Evolutionary conservation across 2,113 vertebrate species (phyloP).

Genomic region (Myxocyprinus asiaticus): DNA sequence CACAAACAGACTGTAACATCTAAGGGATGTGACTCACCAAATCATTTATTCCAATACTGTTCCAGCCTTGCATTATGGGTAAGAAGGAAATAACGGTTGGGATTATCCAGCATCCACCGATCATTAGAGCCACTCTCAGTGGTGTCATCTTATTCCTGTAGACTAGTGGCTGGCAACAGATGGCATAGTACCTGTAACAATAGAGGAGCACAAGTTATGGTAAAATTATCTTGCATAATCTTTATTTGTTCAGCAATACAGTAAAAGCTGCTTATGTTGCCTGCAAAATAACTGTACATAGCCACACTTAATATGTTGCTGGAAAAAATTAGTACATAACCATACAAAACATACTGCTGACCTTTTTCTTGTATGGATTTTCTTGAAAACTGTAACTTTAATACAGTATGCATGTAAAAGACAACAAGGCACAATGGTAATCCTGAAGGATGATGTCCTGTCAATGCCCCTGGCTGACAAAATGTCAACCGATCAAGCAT

Average conservation of each 20-base stretch:
- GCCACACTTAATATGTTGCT: no score
- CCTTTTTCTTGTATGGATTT: background rate
- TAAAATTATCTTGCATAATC: background rate
- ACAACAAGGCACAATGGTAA: conserved; percentile 1
- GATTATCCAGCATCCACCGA: conserved; percentile 96
- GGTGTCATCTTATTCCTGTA: conserved; percentile 99
- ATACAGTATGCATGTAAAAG: background rate
- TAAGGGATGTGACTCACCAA: conserved; percentile 78
- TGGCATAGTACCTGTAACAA: conserved; percentile 90
- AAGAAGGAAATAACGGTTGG: conserved; percentile 96
- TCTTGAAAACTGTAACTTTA: background rate
- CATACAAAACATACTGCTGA: background rate
- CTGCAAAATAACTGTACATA: no score
- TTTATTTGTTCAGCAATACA: background rate
- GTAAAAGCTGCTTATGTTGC: background rate
- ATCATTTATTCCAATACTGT: conserved; percentile 93
- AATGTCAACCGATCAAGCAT: background rate
- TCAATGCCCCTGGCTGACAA: conserved; percentile 17
- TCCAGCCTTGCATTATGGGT: conserved; percentile 99
- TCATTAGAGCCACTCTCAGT: conserved; percentile 89
- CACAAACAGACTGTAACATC: conserved; percentile 25
- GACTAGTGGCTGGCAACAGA: conserved; percentile 97
- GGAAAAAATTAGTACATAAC: background rate
- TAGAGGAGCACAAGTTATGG: background rate
- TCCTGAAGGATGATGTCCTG: background rate